Conservation (phyloP, 92 coral and sea anemone genomes). For the Siderastrea siderea region DNA sequence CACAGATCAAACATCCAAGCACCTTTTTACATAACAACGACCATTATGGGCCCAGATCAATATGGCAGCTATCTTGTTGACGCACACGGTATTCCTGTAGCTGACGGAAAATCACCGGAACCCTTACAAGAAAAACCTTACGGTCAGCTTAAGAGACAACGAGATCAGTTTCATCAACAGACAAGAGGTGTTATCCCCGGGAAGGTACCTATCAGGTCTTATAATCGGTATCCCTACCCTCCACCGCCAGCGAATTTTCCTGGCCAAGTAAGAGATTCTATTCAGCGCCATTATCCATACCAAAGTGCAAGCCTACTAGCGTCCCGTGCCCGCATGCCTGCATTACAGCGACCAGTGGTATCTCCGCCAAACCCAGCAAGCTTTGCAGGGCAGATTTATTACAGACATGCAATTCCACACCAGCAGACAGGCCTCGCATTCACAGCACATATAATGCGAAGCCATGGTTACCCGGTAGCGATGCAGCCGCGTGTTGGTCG, state of each 20-base stretch:
- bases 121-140: constrained; percentile 35
- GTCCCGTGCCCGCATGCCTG: constrained; percentile 28
- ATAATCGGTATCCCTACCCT: constrained; percentile 35
- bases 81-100: neutral
- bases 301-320: neutral
- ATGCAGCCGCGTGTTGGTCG: constrained; percentile 19
- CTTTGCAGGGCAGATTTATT: constrained; percentile 15
- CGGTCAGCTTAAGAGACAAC: constrained; percentile 41
- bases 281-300: neutral
- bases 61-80: constrained; percentile 7
- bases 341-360: neutral
- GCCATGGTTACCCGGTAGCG: constrained; percentile 20
- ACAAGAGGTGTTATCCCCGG: constrained; percentile 41
- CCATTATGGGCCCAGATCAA: constrained; percentile 1
- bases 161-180: constrained; percentile 51
- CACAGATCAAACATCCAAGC: constrained; percentile 27
- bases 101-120: constrained; percentile 25
- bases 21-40: constrained; percentile 16
- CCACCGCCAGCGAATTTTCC: neutral
- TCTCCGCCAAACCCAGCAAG: constrained; percentile 26
- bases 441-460: constrained; percentile 1
- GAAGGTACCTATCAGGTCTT: constrained; percentile 6
- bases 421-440: constrained; percentile 9
- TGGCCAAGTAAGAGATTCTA: constrained; percentile 12
- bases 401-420: constrained; percentile 33